phyloP scores from a whole-genome alignment of 2,888 invertebrate species.

The Osmoderma eremita region DNA sequence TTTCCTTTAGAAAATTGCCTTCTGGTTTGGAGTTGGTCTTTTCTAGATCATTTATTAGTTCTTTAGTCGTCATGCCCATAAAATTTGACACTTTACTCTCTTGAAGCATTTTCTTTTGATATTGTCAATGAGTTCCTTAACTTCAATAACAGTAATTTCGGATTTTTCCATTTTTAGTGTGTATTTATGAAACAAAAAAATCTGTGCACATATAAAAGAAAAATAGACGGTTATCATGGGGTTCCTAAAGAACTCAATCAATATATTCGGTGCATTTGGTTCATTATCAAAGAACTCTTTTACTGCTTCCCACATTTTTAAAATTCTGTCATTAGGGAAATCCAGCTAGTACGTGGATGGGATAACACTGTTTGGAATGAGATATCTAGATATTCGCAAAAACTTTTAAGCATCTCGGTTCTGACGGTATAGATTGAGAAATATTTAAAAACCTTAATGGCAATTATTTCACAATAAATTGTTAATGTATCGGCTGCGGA shows the following conservation, averaged over 20 bases:
- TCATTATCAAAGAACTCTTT: slow-evolving; percentile 27
- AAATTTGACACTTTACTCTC: slow-evolving; percentile 19
- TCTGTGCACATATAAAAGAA: slow-evolving; percentile 11
- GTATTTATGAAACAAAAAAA: slow-evolving; percentile 17
- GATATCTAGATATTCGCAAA: slow-evolving; percentile 21
- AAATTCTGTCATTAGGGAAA: slow-evolving; percentile 22
- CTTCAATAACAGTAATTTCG: no score
- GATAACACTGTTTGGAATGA: background rate
- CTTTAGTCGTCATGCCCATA: slow-evolving; percentile 12
- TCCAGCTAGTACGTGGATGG: slow-evolving; percentile 20
- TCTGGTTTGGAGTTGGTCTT: slow-evolving; percentile 10
- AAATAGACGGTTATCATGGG: slow-evolving; percentile 7
- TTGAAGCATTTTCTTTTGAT: slow-evolving; percentile 18
- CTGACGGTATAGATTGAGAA: slow-evolving; percentile 13
- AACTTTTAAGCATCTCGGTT: slow-evolving; percentile 14
- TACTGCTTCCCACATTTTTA: slow-evolving; percentile 18
- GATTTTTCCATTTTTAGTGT: slow-evolving; percentile 17
- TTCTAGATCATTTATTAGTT: slow-evolving; percentile 20
- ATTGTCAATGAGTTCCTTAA: slow-evolving; percentile 12
- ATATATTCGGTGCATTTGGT: slow-evolving; percentile 16
- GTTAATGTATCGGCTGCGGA: background rate
- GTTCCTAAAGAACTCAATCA: slow-evolving; percentile 17
- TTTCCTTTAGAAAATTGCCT: slow-evolving; percentile 9
- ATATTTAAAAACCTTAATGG: slow-evolving; percentile 3
- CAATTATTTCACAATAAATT: background rate